phyloP scores from a whole-genome alignment of 2,113 vertebrate species.

The Lethenteron reissneri region DNA sequence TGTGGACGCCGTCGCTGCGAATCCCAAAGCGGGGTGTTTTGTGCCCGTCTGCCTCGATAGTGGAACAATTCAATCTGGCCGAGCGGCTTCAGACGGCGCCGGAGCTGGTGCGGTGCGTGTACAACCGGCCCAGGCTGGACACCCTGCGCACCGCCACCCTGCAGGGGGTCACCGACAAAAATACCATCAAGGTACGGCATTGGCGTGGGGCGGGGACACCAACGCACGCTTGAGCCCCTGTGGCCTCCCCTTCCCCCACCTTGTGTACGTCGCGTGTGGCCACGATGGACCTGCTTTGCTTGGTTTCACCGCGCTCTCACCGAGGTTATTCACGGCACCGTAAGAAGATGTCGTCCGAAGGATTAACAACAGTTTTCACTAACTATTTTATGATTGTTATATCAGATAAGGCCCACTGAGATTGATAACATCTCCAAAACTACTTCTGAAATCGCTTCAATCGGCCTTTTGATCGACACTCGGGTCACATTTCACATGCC shows the following conservation, averaged over 20 bases:
- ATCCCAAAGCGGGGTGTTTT: neutral
- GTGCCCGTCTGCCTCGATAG: constrained; percentile 22
- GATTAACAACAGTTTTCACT: no score
- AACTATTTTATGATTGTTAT: no score
- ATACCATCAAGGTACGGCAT: constrained; percentile 25
- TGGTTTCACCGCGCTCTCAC: neutral
- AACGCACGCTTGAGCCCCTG: neutral
- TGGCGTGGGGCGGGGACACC: neutral
- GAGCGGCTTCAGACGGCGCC: constrained; percentile 46
- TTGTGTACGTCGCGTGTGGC: neutral
- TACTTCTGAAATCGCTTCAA: no score
- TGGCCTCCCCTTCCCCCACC: neutral
- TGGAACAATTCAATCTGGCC: constrained; percentile 49
- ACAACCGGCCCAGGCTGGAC: constrained; percentile 57
- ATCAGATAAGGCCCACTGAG: no score
- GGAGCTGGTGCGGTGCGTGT: constrained; percentile 47
- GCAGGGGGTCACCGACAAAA: constrained; percentile 27
- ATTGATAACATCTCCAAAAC: no score
- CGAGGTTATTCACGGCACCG: neutral
- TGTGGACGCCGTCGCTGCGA: no score
- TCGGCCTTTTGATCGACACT: no score
- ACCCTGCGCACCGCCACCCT: constrained; percentile 40
- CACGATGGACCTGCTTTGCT: neutral
- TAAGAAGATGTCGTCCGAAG: neutral
- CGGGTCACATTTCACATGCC: no score